A percentile compares a stretch with the other conserved stretches of the same genome.
Evolutionary conservation across 2,888 invertebrate genomes (phyloP).

Genomic region (Vanessa cardui): DNA sequence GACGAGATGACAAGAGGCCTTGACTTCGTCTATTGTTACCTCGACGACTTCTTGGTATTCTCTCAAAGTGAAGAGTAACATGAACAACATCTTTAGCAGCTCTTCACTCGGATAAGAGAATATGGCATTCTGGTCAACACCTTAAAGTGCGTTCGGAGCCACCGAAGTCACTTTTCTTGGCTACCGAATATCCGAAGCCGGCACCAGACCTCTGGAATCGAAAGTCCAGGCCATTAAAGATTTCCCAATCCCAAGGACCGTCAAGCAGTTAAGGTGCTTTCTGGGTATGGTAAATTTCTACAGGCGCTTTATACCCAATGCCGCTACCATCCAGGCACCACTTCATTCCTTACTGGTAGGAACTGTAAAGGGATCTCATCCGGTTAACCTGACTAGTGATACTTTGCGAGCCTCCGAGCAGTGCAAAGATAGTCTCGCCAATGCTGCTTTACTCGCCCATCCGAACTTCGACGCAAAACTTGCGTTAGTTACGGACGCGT

Average conservation of each 20-base stretch:
- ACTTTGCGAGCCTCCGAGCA: neutral
- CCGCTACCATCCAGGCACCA: conserved; percentile 2
- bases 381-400: too few species aligned
- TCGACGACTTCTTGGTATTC: too few species aligned
- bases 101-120: neutral
- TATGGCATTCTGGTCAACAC: neutral
- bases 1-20: too few species aligned
- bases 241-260: conserved; percentile 20
- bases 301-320: conserved; percentile 12
- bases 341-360: too few species aligned
- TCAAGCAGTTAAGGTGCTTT: conserved; percentile 19
- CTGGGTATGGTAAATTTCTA: conserved; percentile 26
- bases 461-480: neutral
- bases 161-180: neutral
- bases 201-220: too few species aligned
- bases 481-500: conserved; percentile 23
- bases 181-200: neutral
- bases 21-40: too few species aligned
- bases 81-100: too few species aligned
- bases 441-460: too few species aligned
- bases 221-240: neutral
- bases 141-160: neutral
- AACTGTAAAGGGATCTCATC: too few species aligned
- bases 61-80: too few species aligned
- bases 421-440: neutral